Conservation (phyloP, 2,797 vertebrate genomes). For the Tapirus indicus region DNA sequence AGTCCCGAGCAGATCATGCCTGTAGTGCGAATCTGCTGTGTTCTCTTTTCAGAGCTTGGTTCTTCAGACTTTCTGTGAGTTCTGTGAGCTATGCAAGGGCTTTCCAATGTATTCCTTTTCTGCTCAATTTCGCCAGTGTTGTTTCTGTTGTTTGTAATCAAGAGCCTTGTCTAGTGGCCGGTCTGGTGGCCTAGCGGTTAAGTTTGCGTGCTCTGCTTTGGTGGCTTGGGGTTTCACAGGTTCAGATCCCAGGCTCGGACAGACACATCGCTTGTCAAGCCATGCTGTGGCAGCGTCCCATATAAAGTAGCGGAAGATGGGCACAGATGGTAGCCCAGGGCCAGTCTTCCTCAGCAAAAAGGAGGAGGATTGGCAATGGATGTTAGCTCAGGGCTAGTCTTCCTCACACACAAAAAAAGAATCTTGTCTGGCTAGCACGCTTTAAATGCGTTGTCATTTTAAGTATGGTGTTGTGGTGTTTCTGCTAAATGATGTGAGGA, state of each 20-base stretch:
- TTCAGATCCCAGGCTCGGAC: no score
- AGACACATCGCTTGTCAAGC: no score
- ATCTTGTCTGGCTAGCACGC: background rate
- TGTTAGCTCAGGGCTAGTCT: no score
- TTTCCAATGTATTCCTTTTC: background rate
- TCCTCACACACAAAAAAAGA: background rate
- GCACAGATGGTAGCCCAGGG: no score
- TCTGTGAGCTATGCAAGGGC: background rate
- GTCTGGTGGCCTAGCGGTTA: no score
- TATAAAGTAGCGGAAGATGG: no score
- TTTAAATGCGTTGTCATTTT: background rate
- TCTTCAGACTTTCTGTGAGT: background rate
- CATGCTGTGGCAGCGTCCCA: no score
- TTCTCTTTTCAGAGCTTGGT: background rate
- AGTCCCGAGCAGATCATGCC: background rate
- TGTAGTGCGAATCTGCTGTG: background rate
- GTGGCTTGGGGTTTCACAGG: no score
- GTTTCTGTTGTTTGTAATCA: conserved; percentile 43
- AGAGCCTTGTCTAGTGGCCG: background rate
- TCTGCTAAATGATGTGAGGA: background rate
- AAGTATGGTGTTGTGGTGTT: background rate
- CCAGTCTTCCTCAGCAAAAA: no score
- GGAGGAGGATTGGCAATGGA: no score
- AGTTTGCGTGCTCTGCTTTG: no score
- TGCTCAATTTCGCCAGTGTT: background rate